Percentiles rank a stretch among this genome's conserved stretches.
These are phyloP conservation scores for Nephotettix cincticeps DNA, from an alignment of 1,140 invertebrate genomes.

Conservation along the genomic window DNA sequence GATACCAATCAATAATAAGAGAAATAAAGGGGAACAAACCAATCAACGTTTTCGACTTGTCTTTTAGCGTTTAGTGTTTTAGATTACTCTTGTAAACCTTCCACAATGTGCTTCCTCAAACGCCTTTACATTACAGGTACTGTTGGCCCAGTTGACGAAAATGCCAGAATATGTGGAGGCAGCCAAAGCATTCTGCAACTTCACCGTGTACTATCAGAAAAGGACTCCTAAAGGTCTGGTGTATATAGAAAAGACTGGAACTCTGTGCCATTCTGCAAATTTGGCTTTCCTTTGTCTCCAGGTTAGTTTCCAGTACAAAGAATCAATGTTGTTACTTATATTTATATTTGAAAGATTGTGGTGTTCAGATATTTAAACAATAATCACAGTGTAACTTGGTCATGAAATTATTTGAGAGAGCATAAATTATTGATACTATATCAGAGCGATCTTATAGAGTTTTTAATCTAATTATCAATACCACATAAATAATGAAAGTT, in stretches of 20 bases:
- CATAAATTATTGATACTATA: conserved; percentile 33
- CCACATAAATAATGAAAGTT: too few species aligned
- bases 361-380: too few species aligned
- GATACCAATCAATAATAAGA: too few species aligned
- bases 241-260: conserved; percentile 58
- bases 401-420: neutral
- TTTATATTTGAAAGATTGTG: too few species aligned
- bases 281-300: conserved; percentile 58
- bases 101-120: neutral
- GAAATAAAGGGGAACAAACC: too few species aligned
- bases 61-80: too few species aligned
- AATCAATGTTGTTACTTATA: neutral
- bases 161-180: conserved; percentile 50
- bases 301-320: conserved; percentile 37
- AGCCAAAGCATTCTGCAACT: conserved; percentile 54
- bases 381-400: too few species aligned
- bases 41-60: too few species aligned
- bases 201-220: conserved; percentile 49
- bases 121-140: conserved; percentile 47
- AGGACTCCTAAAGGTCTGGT: conserved; percentile 57
- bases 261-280: conserved; percentile 58
- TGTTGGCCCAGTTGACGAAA: conserved; percentile 52
- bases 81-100: neutral
- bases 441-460: too few species aligned
- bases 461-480: too few species aligned